phyloP scores from a whole-genome alignment of 1,140 invertebrate genomes.

The Bombus superbus region DNA sequence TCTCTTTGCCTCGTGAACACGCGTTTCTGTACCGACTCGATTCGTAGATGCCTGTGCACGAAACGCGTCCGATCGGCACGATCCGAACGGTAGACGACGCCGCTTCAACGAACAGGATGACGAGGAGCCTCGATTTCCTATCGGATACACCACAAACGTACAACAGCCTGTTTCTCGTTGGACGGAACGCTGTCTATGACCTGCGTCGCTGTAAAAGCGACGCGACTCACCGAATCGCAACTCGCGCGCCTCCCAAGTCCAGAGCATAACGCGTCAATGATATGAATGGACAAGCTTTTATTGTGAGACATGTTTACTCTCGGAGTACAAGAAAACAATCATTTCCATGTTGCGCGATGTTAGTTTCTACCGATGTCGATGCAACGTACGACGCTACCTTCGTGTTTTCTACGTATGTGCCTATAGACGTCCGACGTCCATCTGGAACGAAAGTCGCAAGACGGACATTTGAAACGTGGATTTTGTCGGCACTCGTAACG shows the following conservation, averaged over 20 bases:
- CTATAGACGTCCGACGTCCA: neutral
- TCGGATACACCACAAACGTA: too few relatives aligned
- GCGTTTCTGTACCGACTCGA: too few relatives aligned
- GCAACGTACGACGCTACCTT: constrained; percentile 32
- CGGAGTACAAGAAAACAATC: neutral
- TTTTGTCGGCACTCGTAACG: constrained; percentile 32
- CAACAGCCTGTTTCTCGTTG: too few relatives aligned
- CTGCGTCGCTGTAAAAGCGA: too few relatives aligned
- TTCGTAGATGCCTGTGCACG: too few relatives aligned
- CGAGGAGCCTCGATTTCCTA: too few relatives aligned
- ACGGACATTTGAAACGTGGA: constrained; percentile 23
- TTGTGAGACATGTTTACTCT: neutral
- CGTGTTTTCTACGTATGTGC: constrained; percentile 13
- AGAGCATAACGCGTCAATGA: neutral
- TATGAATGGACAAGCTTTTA: neutral
- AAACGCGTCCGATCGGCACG: too few relatives aligned
- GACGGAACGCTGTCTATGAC: too few relatives aligned
- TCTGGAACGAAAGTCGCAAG: constrained; percentile 13
- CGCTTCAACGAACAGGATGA: too few relatives aligned
- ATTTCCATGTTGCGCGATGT: neutral
- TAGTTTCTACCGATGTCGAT: constrained; percentile 51
- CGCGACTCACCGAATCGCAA: too few relatives aligned
- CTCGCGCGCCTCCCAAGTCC: neutral
- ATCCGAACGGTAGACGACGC: too few relatives aligned
- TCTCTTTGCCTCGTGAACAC: too few relatives aligned